Percentiles rank a stretch among this genome's conserved stretches.
Evolutionary conservation across 2,888 invertebrate genomes (phyloP).

Genomic region (Sarcophaga carnaria): DNA sequence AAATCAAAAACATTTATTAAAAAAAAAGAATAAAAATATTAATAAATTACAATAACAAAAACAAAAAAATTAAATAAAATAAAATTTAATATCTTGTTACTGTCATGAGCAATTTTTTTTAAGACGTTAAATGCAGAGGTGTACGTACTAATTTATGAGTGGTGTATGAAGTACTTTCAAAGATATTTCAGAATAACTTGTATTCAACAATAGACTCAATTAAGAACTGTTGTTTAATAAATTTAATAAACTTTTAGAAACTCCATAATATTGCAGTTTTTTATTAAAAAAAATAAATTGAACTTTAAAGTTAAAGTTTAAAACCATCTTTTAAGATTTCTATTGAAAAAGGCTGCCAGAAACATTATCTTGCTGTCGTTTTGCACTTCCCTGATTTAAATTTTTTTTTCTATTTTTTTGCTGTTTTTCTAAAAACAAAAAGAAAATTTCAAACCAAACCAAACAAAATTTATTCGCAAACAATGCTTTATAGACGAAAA

Average conservation of each 20-base stretch:
- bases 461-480: conserved; percentile 40
- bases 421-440: no score
- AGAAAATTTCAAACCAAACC: background rate
- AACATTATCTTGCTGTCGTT: no score
- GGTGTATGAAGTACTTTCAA: background rate
- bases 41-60: conserved; percentile 47
- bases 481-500: conserved; percentile 54
- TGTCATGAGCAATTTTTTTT: conserved; percentile 56
- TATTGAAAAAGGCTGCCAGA: no score
- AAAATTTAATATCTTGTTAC: conserved; percentile 65
- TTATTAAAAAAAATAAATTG: no score
- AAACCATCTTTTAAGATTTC: no score
- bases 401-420: background rate
- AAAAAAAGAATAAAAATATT: conserved; percentile 26
- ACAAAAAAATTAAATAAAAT: background rate
- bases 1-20: conserved; percentile 60
- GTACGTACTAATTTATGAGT: conserved; percentile 26
- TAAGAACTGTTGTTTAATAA: background rate
- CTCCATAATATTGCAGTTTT: no score
- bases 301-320: no score
- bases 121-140: conserved; percentile 21
- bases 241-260: background rate
- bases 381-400: conserved; percentile 26
- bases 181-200: background rate
- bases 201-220: background rate